A percentile compares a stretch with the other conserved stretches of the same genome.
Conservation (phyloP, 2,888 invertebrate genomes). For the Cyaniris semiargus region DNA sequence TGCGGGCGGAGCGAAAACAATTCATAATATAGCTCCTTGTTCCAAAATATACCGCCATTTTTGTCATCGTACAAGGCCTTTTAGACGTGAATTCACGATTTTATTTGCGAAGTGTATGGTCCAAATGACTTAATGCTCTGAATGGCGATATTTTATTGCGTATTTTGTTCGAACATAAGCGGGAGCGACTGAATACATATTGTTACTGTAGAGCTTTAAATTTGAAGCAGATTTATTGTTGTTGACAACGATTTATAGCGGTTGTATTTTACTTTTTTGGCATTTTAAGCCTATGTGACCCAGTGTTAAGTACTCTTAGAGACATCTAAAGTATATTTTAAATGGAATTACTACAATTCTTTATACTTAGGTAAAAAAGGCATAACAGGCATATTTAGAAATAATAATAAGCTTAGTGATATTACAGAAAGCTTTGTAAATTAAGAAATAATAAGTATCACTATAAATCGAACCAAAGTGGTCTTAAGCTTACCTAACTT, state of each 20-base stretch:
- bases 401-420: no score
- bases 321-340: not conserved
- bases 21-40: constrained; percentile 31
- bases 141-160: constrained; percentile 24
- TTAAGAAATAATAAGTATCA: no score
- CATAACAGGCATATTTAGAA: no score
- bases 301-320: not conserved
- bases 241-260: not conserved
- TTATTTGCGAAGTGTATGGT: constrained; percentile 24
- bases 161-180: constrained; percentile 15
- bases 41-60: constrained; percentile 31
- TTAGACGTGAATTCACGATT: constrained; percentile 15
- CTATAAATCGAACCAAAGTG: no score
- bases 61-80: constrained; percentile 30
- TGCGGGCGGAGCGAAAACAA: constrained; percentile 30
- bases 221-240: constrained; percentile 6
- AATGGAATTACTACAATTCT: not conserved
- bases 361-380: no score
- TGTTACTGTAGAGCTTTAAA: constrained; percentile 18
- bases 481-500: no score
- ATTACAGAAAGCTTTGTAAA: no score
- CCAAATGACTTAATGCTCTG: constrained; percentile 25
- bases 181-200: constrained; percentile 6
- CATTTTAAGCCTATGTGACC: not conserved
- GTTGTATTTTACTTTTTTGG: constrained; percentile 1